These are phyloP conservation scores for Euthynnus affinis DNA, from an alignment of 2,797 vertebrate genomes.

Conservation along the genomic window DNA sequence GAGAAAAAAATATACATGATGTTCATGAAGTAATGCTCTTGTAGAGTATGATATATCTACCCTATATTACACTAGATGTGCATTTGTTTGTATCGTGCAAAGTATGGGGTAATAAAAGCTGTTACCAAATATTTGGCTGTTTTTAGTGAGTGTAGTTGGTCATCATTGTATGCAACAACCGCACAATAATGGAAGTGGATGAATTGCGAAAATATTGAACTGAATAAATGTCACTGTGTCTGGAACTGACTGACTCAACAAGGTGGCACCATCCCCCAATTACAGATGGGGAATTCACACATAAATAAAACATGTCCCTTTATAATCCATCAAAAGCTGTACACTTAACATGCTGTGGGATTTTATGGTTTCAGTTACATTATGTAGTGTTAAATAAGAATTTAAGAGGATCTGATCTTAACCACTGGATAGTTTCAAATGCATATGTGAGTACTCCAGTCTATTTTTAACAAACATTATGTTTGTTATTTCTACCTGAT, in stretches of 20 bases:
- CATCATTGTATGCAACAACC: not conserved
- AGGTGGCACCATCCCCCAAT: conserved; percentile 44
- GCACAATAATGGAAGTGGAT: not conserved
- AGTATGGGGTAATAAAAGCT: conserved; percentile 74
- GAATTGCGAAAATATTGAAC: not conserved
- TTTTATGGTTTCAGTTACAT: not conserved
- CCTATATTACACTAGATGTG: conserved; percentile 69
- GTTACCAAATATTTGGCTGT: conserved; percentile 36
- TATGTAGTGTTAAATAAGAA: conserved; percentile 25
- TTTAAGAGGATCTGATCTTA: conserved; percentile 61
- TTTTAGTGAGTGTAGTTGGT: not conserved
- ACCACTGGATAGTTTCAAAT: not conserved
- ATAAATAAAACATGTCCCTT: not conserved
- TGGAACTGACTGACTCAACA: conserved; percentile 10
- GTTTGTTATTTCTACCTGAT: not conserved
- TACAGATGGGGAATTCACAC: not conserved
- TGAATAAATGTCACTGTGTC: not conserved
- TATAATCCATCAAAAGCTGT: not conserved
- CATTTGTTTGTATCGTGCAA: conserved; percentile 74
- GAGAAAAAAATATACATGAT: conserved; percentile 67
- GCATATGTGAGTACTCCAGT: not conserved
- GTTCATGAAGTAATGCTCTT: conserved; percentile 79
- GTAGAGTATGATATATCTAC: conserved; percentile 78
- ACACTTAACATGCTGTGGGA: not conserved
- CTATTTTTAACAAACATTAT: not conserved